Evolutionary conservation across 2,113 vertebrate species (phyloP).

Genomic region (Gobio gobio): DNA sequence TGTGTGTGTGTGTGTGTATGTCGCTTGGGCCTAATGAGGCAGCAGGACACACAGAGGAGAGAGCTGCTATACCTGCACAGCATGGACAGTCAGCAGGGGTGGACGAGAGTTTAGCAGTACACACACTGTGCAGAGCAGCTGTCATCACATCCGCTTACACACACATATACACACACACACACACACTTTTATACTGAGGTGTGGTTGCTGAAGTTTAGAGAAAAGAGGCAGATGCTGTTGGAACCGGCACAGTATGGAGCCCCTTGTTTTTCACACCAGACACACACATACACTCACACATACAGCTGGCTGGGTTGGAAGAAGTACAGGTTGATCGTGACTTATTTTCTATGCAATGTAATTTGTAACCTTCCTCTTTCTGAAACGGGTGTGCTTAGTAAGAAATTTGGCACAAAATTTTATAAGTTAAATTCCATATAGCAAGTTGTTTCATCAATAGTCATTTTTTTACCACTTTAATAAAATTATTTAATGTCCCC

Average conservation of each 20-base stretch:
- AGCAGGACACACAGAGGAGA: conserved; percentile 44
- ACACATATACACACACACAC: not conserved
- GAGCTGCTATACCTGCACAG: conserved; percentile 49
- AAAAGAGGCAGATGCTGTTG: conserved; percentile 52
- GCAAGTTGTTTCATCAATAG: too few species aligned
- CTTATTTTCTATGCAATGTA: conserved; percentile 5
- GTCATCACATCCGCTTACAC: conserved; percentile 49
- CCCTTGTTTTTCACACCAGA: conserved; percentile 39
- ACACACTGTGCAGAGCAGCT: conserved; percentile 60
- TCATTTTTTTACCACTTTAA: too few species aligned
- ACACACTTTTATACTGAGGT: conserved; percentile 22
- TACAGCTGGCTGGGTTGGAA: conserved; percentile 22
- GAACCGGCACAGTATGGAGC: conserved; percentile 57
- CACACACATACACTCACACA: conserved; percentile 25
- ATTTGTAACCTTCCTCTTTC: not conserved
- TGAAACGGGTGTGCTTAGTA: not conserved
- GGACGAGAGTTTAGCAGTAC: conserved; percentile 51
- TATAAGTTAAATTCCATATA: not conserved
- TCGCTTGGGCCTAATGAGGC: conserved; percentile 36
- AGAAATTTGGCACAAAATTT: not conserved
- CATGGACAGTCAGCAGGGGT: conserved; percentile 52
- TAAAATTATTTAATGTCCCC: too few species aligned
- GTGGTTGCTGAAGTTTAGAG: conserved; percentile 31
- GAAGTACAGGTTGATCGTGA: conserved; percentile 27
- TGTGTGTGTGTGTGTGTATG: conserved; percentile 15